Conservation (phyloP, 2,113 vertebrate species). For the Xiphias gladius region DNA sequence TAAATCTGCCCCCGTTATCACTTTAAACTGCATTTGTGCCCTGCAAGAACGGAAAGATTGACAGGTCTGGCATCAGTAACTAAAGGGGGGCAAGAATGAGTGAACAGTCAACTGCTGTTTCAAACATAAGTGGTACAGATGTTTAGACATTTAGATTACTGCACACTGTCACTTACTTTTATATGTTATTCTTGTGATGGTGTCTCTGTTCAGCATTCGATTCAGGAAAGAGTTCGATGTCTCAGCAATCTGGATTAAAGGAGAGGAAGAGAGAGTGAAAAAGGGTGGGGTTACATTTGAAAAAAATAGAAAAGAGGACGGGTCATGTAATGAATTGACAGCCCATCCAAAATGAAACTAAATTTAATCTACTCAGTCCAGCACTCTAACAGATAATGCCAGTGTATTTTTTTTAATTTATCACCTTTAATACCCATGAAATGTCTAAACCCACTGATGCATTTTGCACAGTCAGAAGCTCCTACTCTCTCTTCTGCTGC, state of each 20-base stretch:
- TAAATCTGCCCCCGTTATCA: no score
- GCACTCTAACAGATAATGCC: conserved; percentile 19
- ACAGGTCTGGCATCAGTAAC: no score
- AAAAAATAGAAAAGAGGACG: neutral
- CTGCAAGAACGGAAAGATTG: no score
- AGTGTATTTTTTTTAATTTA: conserved; percentile 44
- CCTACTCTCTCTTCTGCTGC: conserved; percentile 4
- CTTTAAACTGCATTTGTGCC: no score
- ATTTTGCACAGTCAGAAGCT: conserved; percentile 41
- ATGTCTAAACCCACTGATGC: conserved; percentile 44
- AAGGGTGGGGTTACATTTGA: neutral
- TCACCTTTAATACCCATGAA: conserved; percentile 36
- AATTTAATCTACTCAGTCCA: conserved; percentile 7
- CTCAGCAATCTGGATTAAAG: conserved; percentile 91
- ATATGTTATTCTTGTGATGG: conserved; percentile 99
- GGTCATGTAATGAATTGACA: conserved; percentile 16
- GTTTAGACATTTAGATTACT: neutral
- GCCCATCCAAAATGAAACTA: conserved; percentile 18
- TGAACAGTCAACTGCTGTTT: no score
- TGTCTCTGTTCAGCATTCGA: conserved; percentile 99
- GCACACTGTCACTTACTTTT: conserved; percentile 93
- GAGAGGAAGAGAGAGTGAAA: conserved; percentile 9
- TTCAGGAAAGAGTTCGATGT: conserved; percentile 98
- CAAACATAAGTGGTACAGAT: no score
- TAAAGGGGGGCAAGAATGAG: no score